A percentile compares a stretch with the other conserved stretches of the same genome.
Evolutionary conservation across 1,140 invertebrate species (phyloP).

Genomic region (Phymastichus coffea): DNA sequence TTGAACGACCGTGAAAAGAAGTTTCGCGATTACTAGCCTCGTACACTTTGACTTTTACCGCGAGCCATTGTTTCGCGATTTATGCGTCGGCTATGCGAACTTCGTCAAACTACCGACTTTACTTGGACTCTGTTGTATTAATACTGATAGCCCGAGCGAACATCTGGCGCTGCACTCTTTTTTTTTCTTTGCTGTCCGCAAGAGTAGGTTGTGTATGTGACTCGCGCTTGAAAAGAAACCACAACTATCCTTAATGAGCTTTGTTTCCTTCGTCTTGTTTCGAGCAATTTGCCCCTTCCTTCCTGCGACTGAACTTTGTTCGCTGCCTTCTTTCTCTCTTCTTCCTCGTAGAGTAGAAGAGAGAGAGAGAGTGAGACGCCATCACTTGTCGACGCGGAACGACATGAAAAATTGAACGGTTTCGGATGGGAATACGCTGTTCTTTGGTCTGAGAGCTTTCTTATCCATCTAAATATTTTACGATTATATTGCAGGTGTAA

Average conservation of each 20-base stretch:
- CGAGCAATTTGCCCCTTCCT: conserved; percentile 18
- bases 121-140: too few species aligned
- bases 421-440: conserved; percentile 37
- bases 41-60: too few species aligned
- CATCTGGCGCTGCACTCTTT: too few species aligned
- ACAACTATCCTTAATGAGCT: conserved; percentile 16
- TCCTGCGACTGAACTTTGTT: conserved; percentile 6
- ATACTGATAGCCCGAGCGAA: too few species aligned
- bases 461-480: too few species aligned
- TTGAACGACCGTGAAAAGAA: too few species aligned
- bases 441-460: neutral
- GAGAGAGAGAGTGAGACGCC: neutral
- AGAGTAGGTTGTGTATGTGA: neutral
- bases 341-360: neutral
- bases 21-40: too few species aligned
- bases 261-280: conserved; percentile 17
- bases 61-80: too few species aligned
- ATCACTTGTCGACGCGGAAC: neutral
- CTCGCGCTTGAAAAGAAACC: neutral
- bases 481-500: too few species aligned
- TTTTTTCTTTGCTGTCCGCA: too few species aligned
- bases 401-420: conserved; percentile 37
- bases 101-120: too few species aligned
- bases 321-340: neutral
- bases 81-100: too few species aligned